Base-by-base conservation (phyloP, 2,888 invertebrate species). In the Hirtodrosophila confusa region DNA sequence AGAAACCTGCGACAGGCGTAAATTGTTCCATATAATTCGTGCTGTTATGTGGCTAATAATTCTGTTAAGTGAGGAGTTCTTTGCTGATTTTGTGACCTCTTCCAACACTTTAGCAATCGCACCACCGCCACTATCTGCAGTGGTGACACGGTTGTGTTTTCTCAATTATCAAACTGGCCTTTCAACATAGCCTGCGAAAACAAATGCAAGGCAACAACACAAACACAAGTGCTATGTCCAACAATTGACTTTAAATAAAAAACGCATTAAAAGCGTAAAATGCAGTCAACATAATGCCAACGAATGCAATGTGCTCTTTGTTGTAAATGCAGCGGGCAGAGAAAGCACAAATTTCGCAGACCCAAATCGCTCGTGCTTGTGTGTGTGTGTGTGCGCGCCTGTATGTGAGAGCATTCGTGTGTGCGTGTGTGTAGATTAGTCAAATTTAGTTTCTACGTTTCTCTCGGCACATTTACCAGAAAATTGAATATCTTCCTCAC, bases 401-500 rank as follows among this genome's bases (percentile, higher is more conserved):
- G 41, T 62, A 33, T 39, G 50, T 76, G 60, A 57, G 61, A 58
- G 31, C 31, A 2, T 2, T 31, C 31, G 43, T 66, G 73, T 64
- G 65, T 72, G 63, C 76, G 65, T 72, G 63, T 78, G 82, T 75
- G 67, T 56, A 35, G 69, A 79, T 76, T 78, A 78, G 65, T 71
- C 61, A 82, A 79, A 70, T 60, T 73, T 66, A 48, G 53, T 69
- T 65, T 67, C 37, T 61, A 37, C 61, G 47, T 56, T 51, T 58
- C 63, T 62, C 55, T 72, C 63, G 74, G 74, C 69, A 65, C 39
- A 41, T 57, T 57, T 37, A 44, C 3, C 35, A 57, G 9, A 6
- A 54, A 65, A 36, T 57, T 73, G 11, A 24, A 43, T 33, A 39
- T 33, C 23, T 41, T 12, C n/a, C 11, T 31, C 17, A 17, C 10